These are phyloP conservation scores for Nothobranchius furzeri DNA, from an alignment of 2,113 vertebrate genomes.

Conservation along the genomic window DNA sequence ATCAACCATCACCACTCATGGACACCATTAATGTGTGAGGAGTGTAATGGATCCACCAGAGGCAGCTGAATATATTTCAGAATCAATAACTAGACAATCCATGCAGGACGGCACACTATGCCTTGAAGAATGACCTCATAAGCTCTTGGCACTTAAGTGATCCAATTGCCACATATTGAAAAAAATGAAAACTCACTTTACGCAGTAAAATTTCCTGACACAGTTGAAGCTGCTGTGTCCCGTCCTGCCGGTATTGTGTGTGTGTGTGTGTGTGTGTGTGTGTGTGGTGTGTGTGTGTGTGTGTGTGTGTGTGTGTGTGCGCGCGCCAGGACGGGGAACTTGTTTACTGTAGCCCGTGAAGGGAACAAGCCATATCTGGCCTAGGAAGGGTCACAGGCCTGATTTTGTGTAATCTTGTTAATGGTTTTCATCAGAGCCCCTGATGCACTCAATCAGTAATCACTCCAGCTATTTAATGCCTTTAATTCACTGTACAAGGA, in stretches of 20 bases:
- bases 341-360: slow-evolving; percentile 51
- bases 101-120: slow-evolving; percentile 51
- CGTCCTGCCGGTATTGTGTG: slow-evolving; percentile 28
- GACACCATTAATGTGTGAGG: slow-evolving; percentile 53
- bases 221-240: slow-evolving; percentile 39
- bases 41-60: slow-evolving; percentile 59
- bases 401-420: slow-evolving; percentile 74
- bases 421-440: slow-evolving; percentile 71
- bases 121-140: slow-evolving; percentile 68
- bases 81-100: slow-evolving; percentile 69
- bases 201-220: slow-evolving; percentile 56
- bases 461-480: slow-evolving; percentile 48
- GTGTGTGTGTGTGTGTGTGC: neutral
- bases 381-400: slow-evolving; percentile 58
- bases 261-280: neutral
- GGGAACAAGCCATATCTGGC: slow-evolving; percentile 45
- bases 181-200: slow-evolving; percentile 68
- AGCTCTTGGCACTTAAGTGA: slow-evolving; percentile 56
- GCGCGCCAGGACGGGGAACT: slow-evolving; percentile 35
- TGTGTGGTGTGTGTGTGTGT: neutral
- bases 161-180: slow-evolving; percentile 65
- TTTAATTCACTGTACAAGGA: slow-evolving; percentile 52
- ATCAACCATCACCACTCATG: slow-evolving; percentile 53
- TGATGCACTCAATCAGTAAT: slow-evolving; percentile 69
- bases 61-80: slow-evolving; percentile 64